These are phyloP conservation scores for Sminthurides bifidus DNA, from an alignment of 1,140 invertebrate species.

Conservation along the genomic window DNA sequence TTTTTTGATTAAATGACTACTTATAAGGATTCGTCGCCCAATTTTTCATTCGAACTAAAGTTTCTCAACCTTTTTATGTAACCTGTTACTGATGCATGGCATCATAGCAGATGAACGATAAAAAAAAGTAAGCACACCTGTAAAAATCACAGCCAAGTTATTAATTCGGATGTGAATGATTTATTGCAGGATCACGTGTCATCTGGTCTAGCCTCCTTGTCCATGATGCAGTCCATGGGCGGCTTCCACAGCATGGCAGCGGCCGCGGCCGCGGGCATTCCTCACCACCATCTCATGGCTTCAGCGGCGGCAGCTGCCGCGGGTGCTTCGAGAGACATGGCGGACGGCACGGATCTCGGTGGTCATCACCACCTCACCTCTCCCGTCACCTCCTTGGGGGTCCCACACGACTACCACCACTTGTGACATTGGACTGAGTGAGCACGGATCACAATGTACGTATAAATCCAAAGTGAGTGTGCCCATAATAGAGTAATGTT, in stretches of 20 bases:
- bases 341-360: conserved; percentile 26
- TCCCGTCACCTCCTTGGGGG: conserved; percentile 18
- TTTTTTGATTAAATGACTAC: conserved; percentile 1
- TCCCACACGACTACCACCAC: conserved; percentile 31
- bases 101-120: too few species aligned
- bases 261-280: conserved; percentile 30
- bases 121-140: too few species aligned
- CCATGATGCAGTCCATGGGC: conserved; percentile 30
- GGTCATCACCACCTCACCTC: conserved; percentile 20
- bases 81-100: neutral
- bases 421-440: conserved; percentile 30
- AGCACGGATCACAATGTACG: too few species aligned
- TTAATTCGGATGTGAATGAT: neutral
- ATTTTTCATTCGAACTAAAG: neutral
- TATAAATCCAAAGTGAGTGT: too few species aligned
- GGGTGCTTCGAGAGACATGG: conserved; percentile 15
- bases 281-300: conserved; percentile 31
- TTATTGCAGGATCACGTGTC: conserved; percentile 29
- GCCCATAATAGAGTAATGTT: too few species aligned
- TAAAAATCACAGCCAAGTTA: too few species aligned
- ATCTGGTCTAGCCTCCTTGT: conserved; percentile 29
- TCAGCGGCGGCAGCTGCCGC: conserved; percentile 28
- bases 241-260: conserved; percentile 32
- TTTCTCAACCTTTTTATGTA: neutral
- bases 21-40: neutral